Base-by-base conservation (phyloP, 2,113 vertebrate genomes). In the Epinephelus moara region DNA sequence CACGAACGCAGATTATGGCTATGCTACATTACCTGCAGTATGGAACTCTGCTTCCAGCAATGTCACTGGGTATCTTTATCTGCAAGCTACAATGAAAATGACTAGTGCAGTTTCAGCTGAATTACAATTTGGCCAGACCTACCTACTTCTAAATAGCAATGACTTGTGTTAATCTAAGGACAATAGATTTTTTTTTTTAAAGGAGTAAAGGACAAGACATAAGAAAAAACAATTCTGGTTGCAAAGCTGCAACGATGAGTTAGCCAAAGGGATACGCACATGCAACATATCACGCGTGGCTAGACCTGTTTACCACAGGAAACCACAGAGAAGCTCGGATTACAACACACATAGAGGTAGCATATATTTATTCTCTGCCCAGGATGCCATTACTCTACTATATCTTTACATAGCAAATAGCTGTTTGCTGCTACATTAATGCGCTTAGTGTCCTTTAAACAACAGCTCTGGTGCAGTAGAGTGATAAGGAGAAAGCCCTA, bases 381-480 rank as follows among this genome's bases (percentile, higher is more conserved):
- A 11, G 42, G 42, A 45, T 45, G 42, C 42, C 42, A 12, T 42
- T 42, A 9, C 40, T 42, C 40, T 2, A 42, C 42, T 45, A 45
- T 45, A 45, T 45, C 42, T 45, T 45, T 45, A 45, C 42, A 45
- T 11, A 45, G 42, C 42, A 45, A 45, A 45, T 45, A 12, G 42
- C 9, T 3, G 11, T 45, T 45, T 12, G 42, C 42, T 45, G 42
- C 42, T 45, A 45, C 9, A 45, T 10, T 45, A 11, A 9, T 45
- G 42, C 10, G 1, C 42, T 45, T 9, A 45, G 11, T 45, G 42
- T 45, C 42, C 8, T 61, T 68, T 61, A 17, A 53, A 61, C 4
- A 55, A 82, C 9, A 62, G 19, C 64, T 49, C 25, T 70, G 50
- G 10, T 55, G 59, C 50, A 82, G 70, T 40, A 57, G 30, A 53